Evolutionary conservation across 2,113 vertebrate species (phyloP), one percentile per base, ranked within the genome.

Genomic region (Chaenocephalus aceratus): DNA sequence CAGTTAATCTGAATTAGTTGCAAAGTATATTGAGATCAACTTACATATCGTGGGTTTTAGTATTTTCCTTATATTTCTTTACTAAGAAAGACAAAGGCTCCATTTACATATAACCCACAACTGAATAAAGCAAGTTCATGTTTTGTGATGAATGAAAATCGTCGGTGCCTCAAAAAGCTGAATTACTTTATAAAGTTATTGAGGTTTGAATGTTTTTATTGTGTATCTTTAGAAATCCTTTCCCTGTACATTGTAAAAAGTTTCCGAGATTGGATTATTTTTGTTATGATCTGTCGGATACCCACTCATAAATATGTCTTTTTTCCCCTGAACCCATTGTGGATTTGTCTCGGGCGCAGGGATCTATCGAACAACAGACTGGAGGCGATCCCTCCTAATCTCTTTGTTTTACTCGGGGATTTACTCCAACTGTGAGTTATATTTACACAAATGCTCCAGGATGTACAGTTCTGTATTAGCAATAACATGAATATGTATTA

Each of bases 351-450:
- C 79, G 21, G 11, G 1, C 64, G 18, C 94, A 99, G 97, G 84
- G 98, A 99, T 90, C 92, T 99, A 81, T 97, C 96, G 90, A 96
- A 74, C 88, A 99, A 99, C 94, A 94, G 92, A 91, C 96, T 99
- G 89, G 92, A 96, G 93, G 92, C 86, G 0, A 96, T 99, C 80
- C 93, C 97, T 62, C 91, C 92, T 0, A 85, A 95, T 82, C 83
- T 98, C 80, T 97, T 99, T 88, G 94, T 96, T 79, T 91, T 96
- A 83, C 94, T 98, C 58, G 96, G 95, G 89, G 97, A 98, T 75
- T 96, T 99, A 83, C 95, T 97, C 67, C 97, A 98, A 93, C 92
- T 99, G 97, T 99, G 96, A 98, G 97, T 95, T 60, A 5, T 36
- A 16, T 46, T 70, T 57, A 60, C n/a, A 66, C n/a, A 57, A 60